These are phyloP conservation scores for Clivina fossor DNA, from an alignment of 2,888 invertebrate genomes.

Conservation along the genomic window DNA sequence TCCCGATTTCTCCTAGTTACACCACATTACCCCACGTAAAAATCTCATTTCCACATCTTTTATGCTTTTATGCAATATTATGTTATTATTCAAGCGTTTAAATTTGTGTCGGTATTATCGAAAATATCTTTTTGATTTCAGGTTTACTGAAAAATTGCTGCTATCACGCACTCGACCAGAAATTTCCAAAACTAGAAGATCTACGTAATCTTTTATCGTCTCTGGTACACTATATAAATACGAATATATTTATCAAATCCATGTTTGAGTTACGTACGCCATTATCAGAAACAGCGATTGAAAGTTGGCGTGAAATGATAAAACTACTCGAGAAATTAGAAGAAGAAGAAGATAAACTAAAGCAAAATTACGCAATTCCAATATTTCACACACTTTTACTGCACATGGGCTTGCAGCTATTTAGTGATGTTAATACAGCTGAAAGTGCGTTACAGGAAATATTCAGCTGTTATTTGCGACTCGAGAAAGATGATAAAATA, in stretches of 20 bases:
- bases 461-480: slow-evolving; percentile 69
- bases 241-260: slow-evolving; percentile 56
- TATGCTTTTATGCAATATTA: too few species aligned
- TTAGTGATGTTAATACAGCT: slow-evolving; percentile 71
- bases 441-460: slow-evolving; percentile 69
- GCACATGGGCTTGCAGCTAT: slow-evolving; percentile 74
- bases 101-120: too few species aligned
- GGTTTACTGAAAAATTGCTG: slow-evolving; percentile 68
- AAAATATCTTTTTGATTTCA: slow-evolving; percentile 50
- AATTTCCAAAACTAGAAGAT: slow-evolving; percentile 65
- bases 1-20: too few species aligned
- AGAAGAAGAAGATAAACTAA: slow-evolving; percentile 56
- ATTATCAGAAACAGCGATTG: slow-evolving; percentile 59
- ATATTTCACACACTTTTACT: slow-evolving; percentile 72
- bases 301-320: slow-evolving; percentile 66
- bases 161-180: slow-evolving; percentile 69
- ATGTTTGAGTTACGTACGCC: slow-evolving; percentile 59
- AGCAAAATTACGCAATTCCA: slow-evolving; percentile 56
- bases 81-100: too few species aligned
- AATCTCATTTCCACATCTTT: too few species aligned
- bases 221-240: slow-evolving; percentile 61
- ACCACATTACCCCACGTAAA: too few species aligned
- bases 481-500: slow-evolving; percentile 48
- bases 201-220: slow-evolving; percentile 61
- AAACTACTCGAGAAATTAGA: slow-evolving; percentile 59